A percentile compares a stretch with the other conserved stretches of the same genome.
These are phyloP conservation scores for Colossoma macropomum DNA, from an alignment of 2,113 vertebrate species.

Conservation along the genomic window DNA sequence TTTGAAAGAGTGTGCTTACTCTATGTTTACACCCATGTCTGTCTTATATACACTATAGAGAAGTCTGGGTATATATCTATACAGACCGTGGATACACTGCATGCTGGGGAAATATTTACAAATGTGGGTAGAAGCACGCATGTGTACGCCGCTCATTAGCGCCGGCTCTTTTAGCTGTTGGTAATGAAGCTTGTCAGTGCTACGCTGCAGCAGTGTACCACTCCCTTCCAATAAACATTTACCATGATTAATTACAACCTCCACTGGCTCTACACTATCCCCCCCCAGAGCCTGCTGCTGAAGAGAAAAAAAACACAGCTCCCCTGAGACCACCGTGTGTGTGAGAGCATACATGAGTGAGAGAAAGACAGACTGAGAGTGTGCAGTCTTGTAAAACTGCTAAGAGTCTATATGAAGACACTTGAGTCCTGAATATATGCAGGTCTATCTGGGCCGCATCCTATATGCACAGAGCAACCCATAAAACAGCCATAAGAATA, in stretches of 20 bases:
- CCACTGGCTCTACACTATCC: neutral
- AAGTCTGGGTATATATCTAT: neutral
- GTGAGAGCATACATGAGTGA: constrained; percentile 2
- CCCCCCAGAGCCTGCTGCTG: constrained; percentile 1
- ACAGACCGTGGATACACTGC: neutral
- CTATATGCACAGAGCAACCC: neutral
- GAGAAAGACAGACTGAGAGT: neutral
- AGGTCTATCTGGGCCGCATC: neutral
- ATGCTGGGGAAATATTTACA: constrained; percentile 10
- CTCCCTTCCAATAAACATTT: constrained; percentile 62
- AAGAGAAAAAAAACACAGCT: neutral
- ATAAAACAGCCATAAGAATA: constrained; percentile 2
- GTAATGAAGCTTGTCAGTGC: constrained; percentile 71
- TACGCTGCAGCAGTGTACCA: constrained; percentile 64
- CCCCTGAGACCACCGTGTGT: constrained; percentile 14
- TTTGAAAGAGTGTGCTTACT: neutral
- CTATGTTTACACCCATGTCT: neutral
- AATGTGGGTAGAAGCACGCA: constrained; percentile 7
- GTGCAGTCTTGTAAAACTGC: too few relatives aligned
- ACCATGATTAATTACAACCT: constrained; percentile 72
- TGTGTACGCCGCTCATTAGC: constrained; percentile 29
- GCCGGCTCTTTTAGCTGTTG: constrained; percentile 54
- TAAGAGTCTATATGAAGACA: neutral
- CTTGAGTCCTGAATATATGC: neutral
- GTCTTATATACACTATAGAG: neutral